Evolutionary conservation across 2,113 vertebrate species (phyloP).

Genomic region (Buteo buteo): DNA sequence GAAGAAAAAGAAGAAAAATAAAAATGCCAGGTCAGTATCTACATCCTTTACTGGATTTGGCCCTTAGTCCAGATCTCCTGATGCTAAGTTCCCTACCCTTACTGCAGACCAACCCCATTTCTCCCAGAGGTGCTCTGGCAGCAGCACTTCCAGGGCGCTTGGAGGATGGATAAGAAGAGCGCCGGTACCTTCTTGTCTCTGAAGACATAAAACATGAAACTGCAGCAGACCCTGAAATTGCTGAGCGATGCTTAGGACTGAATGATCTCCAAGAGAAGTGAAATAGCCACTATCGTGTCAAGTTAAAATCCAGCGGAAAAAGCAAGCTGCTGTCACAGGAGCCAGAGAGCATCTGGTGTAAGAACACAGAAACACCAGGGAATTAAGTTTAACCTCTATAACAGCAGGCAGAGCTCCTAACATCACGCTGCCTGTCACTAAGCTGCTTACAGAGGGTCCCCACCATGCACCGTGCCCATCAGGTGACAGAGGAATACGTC

Average conservation of each 20-base stretch:
- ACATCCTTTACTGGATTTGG: neutral
- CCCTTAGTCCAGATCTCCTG: neutral
- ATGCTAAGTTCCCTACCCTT: neutral
- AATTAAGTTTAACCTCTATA: neutral
- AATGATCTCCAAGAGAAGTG: neutral
- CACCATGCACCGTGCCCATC: neutral
- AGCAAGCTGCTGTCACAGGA: neutral
- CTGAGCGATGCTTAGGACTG: neutral
- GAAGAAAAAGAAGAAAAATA: neutral
- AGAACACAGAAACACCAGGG: neutral
- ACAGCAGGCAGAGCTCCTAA: neutral
- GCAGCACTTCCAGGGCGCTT: neutral
- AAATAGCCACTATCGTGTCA: neutral
- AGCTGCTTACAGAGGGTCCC: neutral
- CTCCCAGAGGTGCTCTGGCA: neutral
- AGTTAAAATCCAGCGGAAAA: neutral
- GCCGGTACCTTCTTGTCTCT: neutral
- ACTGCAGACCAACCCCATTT: neutral
- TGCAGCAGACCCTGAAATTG: neutral
- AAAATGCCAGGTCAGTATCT: neutral
- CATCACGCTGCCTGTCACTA: neutral
- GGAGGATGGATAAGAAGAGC: neutral
- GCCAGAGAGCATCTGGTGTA: neutral
- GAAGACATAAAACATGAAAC: neutral
- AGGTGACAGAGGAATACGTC: accelerated